Percentiles rank a stretch among this genome's conserved stretches.
Evolutionary conservation across 1,140 invertebrate genomes (phyloP).

Genomic region (Littorina saxatilis): DNA sequence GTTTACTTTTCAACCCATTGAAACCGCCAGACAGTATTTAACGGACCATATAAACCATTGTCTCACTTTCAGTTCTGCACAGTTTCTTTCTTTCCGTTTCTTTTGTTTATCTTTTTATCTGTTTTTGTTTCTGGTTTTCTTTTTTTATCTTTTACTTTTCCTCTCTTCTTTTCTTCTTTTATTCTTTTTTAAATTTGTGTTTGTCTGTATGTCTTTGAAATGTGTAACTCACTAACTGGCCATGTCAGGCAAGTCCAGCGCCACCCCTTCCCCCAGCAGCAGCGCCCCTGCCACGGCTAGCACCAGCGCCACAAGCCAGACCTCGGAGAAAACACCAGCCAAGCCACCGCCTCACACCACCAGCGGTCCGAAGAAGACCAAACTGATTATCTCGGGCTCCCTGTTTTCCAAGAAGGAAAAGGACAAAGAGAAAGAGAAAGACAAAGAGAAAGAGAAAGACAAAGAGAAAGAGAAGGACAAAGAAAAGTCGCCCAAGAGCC

Average conservation of each 20-base stretch:
- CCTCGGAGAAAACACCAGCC: not conserved
- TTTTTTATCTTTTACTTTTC: slow-evolving; percentile 12
- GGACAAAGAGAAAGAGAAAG: not conserved
- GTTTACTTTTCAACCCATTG: no score
- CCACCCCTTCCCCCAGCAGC: no score
- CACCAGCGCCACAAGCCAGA: not conserved
- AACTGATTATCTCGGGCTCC: slow-evolving; percentile 48
- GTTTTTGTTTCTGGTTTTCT: slow-evolving; percentile 13
- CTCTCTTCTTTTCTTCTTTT: not conserved
- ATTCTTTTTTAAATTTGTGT: not conserved
- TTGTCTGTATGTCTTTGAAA: no score
- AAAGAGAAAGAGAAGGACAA: not conserved
- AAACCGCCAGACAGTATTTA: no score
- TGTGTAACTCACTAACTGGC: no score
- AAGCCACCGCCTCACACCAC: not conserved
- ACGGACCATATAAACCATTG: no score
- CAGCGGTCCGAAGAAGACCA: not conserved
- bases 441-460: not conserved
- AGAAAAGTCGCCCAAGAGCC: not conserved
- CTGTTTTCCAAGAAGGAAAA: slow-evolving; percentile 44
- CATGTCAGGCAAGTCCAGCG: not conserved
- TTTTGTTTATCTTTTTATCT: not conserved
- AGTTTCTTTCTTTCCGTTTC: not conserved
- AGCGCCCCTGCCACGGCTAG: not conserved
- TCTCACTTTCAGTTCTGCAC: not conserved